phyloP scores from a whole-genome alignment of 2,113 vertebrate genomes.

The Epinephelus cyanopodus region DNA sequence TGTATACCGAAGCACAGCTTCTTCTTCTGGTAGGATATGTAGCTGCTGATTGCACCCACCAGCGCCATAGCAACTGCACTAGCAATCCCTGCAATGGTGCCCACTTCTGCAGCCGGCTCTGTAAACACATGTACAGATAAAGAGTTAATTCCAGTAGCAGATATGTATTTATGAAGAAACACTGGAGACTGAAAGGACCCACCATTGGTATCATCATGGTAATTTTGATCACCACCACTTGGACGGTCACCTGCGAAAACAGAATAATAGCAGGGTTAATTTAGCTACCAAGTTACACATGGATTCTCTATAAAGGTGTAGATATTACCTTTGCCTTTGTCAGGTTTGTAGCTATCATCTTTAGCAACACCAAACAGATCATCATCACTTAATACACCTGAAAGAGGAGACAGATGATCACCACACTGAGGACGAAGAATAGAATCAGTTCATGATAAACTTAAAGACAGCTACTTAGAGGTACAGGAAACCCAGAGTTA shows the following conservation, averaged over 20 bases:
- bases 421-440: not conserved
- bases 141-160: no score
- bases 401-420: not conserved
- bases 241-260: constrained; percentile 28
- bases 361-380: constrained; percentile 83
- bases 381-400: constrained; percentile 82
- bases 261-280: not conserved
- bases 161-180: not conserved
- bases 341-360: constrained; percentile 85
- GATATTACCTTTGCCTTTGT: constrained; percentile 89
- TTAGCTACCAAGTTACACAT: not conserved
- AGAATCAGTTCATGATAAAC: no score
- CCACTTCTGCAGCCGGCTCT: constrained; percentile 83
- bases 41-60: constrained; percentile 91
- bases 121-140: constrained; percentile 11
- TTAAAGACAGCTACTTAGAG: no score
- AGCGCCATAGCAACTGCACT: constrained; percentile 93
- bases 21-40: constrained; percentile 99
- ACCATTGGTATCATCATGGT: constrained; percentile 60
- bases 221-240: constrained; percentile 26
- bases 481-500: no score
- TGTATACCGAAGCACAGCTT: constrained; percentile 97
- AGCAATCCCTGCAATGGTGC: constrained; percentile 92
- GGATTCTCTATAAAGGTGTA: not conserved
- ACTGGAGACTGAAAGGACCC: not conserved